Evolutionary conservation across 92 coral and sea anemone genomes (phyloP), one percentile per base, ranked within the genome.

Genomic region (Siderastrea siderea): DNA sequence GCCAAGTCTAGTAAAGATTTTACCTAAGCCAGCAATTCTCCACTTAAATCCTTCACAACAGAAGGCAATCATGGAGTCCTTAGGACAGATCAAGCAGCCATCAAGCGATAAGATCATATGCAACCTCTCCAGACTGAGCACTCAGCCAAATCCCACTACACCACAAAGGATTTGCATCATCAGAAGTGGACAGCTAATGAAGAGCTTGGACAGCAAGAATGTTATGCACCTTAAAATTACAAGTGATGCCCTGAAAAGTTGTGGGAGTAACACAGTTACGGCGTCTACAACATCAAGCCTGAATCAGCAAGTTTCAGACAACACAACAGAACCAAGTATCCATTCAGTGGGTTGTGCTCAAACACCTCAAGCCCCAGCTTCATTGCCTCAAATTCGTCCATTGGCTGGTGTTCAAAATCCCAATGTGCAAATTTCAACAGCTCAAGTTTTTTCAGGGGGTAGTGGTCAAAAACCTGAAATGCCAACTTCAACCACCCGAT

Each of bases 151-250:
- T 11, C 69, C 88, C 44, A 84, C 86, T 7, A 47, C 70, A 9
- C 19, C 90, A 6, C 45, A 86, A 17, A 85, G 87, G 60, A 82
- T 94, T 78, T 83, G 76, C 38, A 68, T 94, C 71, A 86, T 94
- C 10, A 93, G 94, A 49, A 93, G 90, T 49, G 77, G 75, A 6
- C 88, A 81, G 69, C 85, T 91, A 5, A 67, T 93, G 82, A 93
- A 90, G 70, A 86, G 86, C 53, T 82, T 95, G 78, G 96, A 93
- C 57, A 95, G 98, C 66, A 95, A 95, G 80, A 89, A 93, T 86
- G 98, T 95, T 55, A 92, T 83, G 68, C 98, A 91, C 63, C 79
- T 95, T 66, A 93, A 90, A 78, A 95, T 95, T 68, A 80, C 94
- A 65, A 93, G 88, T 65, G 92, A 95, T 68, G 82, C 78, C 2